Percentiles rank a stretch among this genome's conserved stretches.
Conservation (phyloP, 2,113 vertebrate genomes). For the Pipra filicauda region DNA sequence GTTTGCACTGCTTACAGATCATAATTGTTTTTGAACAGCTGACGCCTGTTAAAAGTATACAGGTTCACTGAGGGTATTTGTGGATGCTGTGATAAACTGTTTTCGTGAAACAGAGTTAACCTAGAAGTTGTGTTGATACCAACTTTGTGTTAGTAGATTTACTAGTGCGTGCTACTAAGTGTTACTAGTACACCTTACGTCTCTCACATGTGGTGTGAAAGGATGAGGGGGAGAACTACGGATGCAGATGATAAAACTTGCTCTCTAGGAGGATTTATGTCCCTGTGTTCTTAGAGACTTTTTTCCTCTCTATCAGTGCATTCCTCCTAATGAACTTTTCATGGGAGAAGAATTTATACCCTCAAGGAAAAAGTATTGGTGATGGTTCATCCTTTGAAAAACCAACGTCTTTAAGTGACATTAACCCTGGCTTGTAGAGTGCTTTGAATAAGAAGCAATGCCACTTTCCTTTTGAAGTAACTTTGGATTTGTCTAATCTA, state of each 20-base stretch:
- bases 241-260: neutral
- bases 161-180: neutral
- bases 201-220: neutral
- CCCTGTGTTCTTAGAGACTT: neutral
- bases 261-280: neutral
- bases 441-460: neutral
- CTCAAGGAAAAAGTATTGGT: neutral
- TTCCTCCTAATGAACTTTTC: neutral
- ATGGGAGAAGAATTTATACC: neutral
- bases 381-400: neutral
- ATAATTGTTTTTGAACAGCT: neutral
- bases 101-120: neutral
- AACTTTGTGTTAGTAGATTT: neutral
- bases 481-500: neutral
- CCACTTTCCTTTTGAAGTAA: neutral
- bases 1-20: neutral
- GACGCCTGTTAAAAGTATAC: neutral
- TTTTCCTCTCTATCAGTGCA: neutral
- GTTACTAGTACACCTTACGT: neutral
- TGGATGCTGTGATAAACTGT: neutral
- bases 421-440: neutral
- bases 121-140: neutral
- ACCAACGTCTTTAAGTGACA: neutral
- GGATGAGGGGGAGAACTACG: neutral
- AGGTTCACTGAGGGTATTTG: neutral